Conservation (phyloP, 2,888 invertebrate species). For the Bruchidius siliquastri region DNA sequence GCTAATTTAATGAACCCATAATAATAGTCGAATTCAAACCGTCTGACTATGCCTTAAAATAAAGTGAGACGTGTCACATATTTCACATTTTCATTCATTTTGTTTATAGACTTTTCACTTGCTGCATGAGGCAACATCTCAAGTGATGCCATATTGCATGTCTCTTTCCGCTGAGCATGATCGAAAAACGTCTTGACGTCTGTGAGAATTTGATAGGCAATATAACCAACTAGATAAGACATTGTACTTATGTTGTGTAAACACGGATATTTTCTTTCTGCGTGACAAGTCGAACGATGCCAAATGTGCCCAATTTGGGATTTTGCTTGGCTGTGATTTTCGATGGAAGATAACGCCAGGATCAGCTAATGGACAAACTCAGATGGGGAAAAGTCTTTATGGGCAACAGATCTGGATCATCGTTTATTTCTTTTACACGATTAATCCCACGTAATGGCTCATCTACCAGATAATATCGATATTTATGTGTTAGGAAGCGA, state of each 20-base stretch:
- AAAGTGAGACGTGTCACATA: too few relatives aligned
- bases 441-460: background rate
- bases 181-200: too few relatives aligned
- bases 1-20: too few relatives aligned
- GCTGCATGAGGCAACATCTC: too few relatives aligned
- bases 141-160: too few relatives aligned
- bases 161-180: too few relatives aligned
- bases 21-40: too few relatives aligned
- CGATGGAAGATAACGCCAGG: background rate
- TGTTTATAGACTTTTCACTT: too few relatives aligned
- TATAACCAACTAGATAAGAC: background rate
- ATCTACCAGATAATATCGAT: background rate
- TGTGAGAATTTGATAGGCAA: background rate
- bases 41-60: too few relatives aligned
- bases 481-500: background rate
- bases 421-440: background rate
- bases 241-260: background rate
- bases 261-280: background rate
- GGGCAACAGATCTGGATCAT: background rate
- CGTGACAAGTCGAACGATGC: background rate
- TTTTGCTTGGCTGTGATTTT: background rate
- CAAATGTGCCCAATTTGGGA: background rate
- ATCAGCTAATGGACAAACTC: background rate
- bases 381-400: background rate
- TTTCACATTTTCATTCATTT: too few relatives aligned